These are phyloP conservation scores for Hirtodrosophila cameraria DNA, from an alignment of 2,888 invertebrate species.

Conservation along the genomic window DNA sequence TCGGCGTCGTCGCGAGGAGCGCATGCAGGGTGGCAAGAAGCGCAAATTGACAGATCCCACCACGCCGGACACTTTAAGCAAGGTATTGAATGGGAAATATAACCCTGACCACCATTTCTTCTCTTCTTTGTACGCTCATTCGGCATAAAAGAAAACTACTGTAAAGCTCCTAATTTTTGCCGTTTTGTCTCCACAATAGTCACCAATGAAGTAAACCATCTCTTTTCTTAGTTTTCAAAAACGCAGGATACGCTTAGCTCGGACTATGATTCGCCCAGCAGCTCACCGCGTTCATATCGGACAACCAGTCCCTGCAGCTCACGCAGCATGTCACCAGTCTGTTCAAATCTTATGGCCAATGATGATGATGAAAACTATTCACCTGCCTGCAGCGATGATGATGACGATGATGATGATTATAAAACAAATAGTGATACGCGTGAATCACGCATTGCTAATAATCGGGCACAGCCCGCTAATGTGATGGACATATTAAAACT, in stretches of 20 bases:
- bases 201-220: not conserved
- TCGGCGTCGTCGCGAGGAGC: slow-evolving; percentile 81
- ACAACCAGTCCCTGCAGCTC: slow-evolving; percentile 83
- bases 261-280: slow-evolving; percentile 82
- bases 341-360: slow-evolving; percentile 64
- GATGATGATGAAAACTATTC: slow-evolving; percentile 82
- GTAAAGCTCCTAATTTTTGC: no score
- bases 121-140: no score
- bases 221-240: slow-evolving; percentile 66
- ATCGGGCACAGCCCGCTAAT: slow-evolving; percentile 59
- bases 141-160: no score
- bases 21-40: slow-evolving; percentile 75
- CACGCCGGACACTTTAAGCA: slow-evolving; percentile 63
- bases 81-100: no score
- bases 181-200: not conserved
- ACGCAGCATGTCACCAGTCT: slow-evolving; percentile 82
- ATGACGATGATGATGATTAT: slow-evolving; percentile 79
- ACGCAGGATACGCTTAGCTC: slow-evolving; percentile 67
- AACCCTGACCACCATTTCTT: no score
- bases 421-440: slow-evolving; percentile 40
- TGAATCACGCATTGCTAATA: slow-evolving; percentile 57
- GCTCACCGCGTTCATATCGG: slow-evolving; percentile 80
- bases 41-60: slow-evolving; percentile 75
- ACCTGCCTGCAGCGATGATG: slow-evolving; percentile 84
- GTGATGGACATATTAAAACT: slow-evolving; percentile 81